Base-by-base conservation (phyloP, 1,140 invertebrate species). In the Drosophila kepulauana region DNA sequence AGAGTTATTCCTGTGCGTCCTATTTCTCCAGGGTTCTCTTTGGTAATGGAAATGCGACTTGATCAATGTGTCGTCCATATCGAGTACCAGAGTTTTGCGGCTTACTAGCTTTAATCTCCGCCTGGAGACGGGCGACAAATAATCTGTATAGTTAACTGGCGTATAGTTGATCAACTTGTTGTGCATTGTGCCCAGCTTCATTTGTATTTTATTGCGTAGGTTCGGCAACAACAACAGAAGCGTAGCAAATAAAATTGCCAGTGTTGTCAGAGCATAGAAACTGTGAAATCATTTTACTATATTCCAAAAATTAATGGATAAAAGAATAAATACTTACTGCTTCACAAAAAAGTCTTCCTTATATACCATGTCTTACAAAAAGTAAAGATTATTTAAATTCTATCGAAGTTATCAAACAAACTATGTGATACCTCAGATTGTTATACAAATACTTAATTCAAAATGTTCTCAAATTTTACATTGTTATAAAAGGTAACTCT, bases 21-120 rank as follows among this genome's bases (percentile, higher is more conserved):
- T 57, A 5, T 20, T 0, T 4, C 0, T 11, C 10, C 3, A 1
- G 2, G 30, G 6, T 33, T 13, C 1, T 0, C 5, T n/a, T 1
- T 15, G 7, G 10, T 15, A 52, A 0, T n/a, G 5, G 2, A 75
- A 16, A 6, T 57, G 43, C 1, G 81, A 33, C 1, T 65, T 43
- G 1, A 86, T 73, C 11, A 86, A 11, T 0, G 82, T 86, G 11
- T 76, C 71, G 30, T 86, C 82, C 82, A 86, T 76, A 15, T 86
- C 82, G 5, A 86, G 33, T 0, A 86, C 61, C 0, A 86, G 52
- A 0, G 82, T 86, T 15, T 86, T 86, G 4, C 49, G 79, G 0
- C 16, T 43, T 10, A 85, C 82, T 1, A 43, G 8, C 4, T 6
- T 1, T 7, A 85, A 59, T 0, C 78, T 46, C 2, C 63, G 43